phyloP scores from a whole-genome alignment of 2,888 invertebrate species.

The Atethmia centrago region DNA sequence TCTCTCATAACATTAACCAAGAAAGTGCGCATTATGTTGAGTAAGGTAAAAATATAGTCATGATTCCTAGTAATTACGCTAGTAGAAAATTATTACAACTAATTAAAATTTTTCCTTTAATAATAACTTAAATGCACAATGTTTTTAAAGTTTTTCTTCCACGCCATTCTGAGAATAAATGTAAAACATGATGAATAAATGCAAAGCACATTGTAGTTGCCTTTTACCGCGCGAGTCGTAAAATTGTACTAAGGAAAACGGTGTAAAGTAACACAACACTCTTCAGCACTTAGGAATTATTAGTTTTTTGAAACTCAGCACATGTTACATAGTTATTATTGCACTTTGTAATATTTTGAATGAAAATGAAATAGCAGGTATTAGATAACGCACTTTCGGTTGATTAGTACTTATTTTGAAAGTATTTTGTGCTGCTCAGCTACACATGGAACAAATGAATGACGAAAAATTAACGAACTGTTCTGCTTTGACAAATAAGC shows the following conservation, averaged over 20 bases:
- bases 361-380: background rate
- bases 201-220: conserved; percentile 63
- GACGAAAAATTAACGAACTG: background rate
- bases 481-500: background rate
- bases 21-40: background rate
- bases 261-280: conserved; percentile 35
- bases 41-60: background rate
- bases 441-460: background rate
- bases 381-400: background rate
- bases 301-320: conserved; percentile 42
- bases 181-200: conserved; percentile 65
- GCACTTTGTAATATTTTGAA: conserved; percentile 13
- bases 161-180: conserved; percentile 49
- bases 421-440: background rate
- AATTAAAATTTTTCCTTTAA: conserved; percentile 31
- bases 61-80: conserved; percentile 11
- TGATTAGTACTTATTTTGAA: background rate
- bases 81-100: conserved; percentile 28
- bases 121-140: conserved; percentile 36
- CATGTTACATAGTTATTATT: conserved; percentile 16
- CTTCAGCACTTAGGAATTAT: conserved; percentile 49
- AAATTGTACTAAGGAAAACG: conserved; percentile 58
- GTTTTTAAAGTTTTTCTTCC: conserved; percentile 41
- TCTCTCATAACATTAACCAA: background rate
- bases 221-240: conserved; percentile 60